phyloP scores from a whole-genome alignment of 2,113 vertebrate genomes.

The Cathartes aura region DNA sequence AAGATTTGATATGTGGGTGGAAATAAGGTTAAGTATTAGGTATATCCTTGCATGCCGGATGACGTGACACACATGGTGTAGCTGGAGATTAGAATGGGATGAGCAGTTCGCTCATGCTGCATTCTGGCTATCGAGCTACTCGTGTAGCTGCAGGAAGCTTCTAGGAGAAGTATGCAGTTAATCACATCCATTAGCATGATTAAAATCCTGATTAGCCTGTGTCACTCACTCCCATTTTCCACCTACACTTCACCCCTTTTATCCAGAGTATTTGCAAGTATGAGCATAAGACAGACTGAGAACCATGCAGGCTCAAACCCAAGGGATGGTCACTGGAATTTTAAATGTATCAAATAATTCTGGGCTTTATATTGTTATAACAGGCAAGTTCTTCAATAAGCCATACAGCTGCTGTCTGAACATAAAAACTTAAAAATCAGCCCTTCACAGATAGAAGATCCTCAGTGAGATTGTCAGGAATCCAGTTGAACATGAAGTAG shows the following conservation, averaged over 20 bases:
- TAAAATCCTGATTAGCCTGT: slow-evolving; percentile 49
- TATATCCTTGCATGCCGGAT: background rate
- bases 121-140: background rate
- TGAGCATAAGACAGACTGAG: background rate
- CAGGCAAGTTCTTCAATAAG: background rate
- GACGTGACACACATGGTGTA: background rate
- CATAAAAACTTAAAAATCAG: background rate
- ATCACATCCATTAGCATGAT: slow-evolving; percentile 65
- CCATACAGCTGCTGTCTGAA: background rate
- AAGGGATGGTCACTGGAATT: background rate
- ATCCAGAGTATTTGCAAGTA: background rate
- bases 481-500: background rate
- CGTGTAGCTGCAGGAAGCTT: background rate
- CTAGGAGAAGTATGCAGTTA: slow-evolving; percentile 54
- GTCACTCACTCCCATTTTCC: slow-evolving; percentile 31
- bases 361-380: background rate
- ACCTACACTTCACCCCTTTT: background rate
- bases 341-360: background rate
- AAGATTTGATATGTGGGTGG: background rate
- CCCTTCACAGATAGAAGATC: background rate
- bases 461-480: background rate
- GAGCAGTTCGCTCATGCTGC: background rate
- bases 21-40: background rate
- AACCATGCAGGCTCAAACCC: background rate
- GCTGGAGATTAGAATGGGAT: slow-evolving; percentile 9